Conservation (phyloP, 2,888 invertebrate genomes). For the Heliconius cydno region DNA sequence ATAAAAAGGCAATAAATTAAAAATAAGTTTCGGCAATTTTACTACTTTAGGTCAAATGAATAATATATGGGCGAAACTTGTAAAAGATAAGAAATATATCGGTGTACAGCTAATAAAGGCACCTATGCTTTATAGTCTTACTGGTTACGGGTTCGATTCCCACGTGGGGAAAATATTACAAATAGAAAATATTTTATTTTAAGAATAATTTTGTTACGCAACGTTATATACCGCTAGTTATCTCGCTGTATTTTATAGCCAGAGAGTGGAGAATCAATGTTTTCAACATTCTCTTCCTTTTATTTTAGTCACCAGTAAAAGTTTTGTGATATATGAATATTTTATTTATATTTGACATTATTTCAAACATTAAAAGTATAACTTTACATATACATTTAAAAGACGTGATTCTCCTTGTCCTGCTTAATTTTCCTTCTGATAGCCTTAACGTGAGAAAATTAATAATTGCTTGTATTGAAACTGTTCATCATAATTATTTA, state of each 20-base stretch:
- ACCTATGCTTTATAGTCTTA: neutral
- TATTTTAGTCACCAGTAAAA: too few species aligned
- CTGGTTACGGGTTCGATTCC: neutral
- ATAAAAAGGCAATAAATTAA: conserved; percentile 9
- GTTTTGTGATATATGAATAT: too few species aligned
- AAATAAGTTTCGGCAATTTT: neutral
- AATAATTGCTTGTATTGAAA: conserved; percentile 12
- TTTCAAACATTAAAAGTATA: neutral
- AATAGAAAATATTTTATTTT: neutral
- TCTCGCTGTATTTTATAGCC: too few species aligned
- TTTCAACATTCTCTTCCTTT: too few species aligned
- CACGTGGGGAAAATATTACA: neutral
- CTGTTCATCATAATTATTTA: neutral
- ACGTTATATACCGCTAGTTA: too few species aligned
- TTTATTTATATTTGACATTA: too few species aligned
- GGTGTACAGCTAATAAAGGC: neutral
- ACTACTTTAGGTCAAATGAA: conserved; percentile 12
- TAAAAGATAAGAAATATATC: neutral
- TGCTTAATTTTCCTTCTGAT: conserved; percentile 27
- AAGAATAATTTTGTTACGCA: too few species aligned
- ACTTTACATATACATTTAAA: neutral
- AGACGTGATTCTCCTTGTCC: conserved; percentile 8
- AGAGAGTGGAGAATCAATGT: too few species aligned
- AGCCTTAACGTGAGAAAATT: conserved; percentile 37
- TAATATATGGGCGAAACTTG: neutral